A percentile compares a stretch with the other conserved stretches of the same genome.
Conservation (phyloP, 2,113 vertebrate genomes). For the Microtus montanus region DNA sequence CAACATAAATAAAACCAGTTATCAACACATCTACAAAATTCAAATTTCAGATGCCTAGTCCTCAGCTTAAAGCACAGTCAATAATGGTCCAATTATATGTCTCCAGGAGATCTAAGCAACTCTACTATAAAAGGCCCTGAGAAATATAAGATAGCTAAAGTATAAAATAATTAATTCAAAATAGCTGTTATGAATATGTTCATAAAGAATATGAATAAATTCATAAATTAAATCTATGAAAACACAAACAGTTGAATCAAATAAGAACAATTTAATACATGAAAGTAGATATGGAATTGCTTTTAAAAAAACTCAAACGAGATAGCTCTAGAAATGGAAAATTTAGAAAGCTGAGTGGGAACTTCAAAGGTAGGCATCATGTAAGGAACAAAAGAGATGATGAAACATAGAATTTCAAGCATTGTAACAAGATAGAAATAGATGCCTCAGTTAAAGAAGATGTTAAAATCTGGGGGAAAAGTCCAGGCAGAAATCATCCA, state of each 20-base stretch:
- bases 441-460: background rate
- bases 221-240: background rate
- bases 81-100: too few species aligned
- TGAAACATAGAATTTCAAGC: background rate
- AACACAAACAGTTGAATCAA: background rate
- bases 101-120: background rate
- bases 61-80: background rate
- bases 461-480: background rate
- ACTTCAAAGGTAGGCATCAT: background rate
- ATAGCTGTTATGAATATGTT: background rate
- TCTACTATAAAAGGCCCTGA: background rate
- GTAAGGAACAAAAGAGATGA: background rate
- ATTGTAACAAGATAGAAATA: background rate
- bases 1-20: background rate
- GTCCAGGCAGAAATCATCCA: background rate
- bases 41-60: background rate
- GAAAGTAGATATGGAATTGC: background rate
- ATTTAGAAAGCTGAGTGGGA: background rate
- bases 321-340: background rate
- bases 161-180: background rate
- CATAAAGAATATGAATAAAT: background rate
- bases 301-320: background rate
- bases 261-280: background rate
- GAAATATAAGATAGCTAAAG: background rate
- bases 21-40: background rate